phyloP scores from a whole-genome alignment of 2,888 invertebrate genomes.

The Acanthopleura granulata region DNA sequence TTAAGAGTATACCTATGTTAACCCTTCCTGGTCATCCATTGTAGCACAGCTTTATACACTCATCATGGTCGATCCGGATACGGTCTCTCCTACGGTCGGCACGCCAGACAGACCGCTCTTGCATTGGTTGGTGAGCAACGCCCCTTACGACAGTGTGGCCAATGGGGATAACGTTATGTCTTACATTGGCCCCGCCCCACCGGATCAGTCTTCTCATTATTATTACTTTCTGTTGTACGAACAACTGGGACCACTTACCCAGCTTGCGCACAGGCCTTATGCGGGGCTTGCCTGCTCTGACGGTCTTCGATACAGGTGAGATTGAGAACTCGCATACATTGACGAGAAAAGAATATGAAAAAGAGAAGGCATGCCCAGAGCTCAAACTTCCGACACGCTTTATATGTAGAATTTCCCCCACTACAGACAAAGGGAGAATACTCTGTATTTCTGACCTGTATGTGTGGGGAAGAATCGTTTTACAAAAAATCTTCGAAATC shows the following conservation, averaged over 20 bases:
- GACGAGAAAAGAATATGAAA: too few relatives aligned
- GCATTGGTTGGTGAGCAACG: slow-evolving; percentile 44
- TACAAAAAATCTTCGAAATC: too few relatives aligned
- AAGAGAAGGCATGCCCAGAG: too few relatives aligned
- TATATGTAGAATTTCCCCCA: too few relatives aligned
- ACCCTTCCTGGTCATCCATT: neutral
- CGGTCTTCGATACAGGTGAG: too few relatives aligned
- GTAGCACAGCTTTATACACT: slow-evolving; percentile 33
- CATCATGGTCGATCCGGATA: slow-evolving; percentile 36
- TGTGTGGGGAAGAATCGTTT: too few relatives aligned
- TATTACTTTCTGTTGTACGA: slow-evolving; percentile 37
- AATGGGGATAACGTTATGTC: slow-evolving; percentile 33
- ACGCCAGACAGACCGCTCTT: slow-evolving; percentile 32
- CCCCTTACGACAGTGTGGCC: slow-evolving; percentile 33
- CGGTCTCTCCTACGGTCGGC: slow-evolving; percentile 27
- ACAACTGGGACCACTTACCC: slow-evolving; percentile 18
- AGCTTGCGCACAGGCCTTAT: neutral
- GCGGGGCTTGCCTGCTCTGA: too few relatives aligned
- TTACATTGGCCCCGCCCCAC: slow-evolving; percentile 37
- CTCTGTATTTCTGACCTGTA: too few relatives aligned
- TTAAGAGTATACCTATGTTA: too few relatives aligned
- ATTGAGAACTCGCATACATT: too few relatives aligned
- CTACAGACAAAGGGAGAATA: too few relatives aligned
- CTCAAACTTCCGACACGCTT: too few relatives aligned
- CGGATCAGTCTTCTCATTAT: slow-evolving; percentile 32